Base-by-base conservation (phyloP, 2,113 vertebrate species). In the Carettochelys insculpta region DNA sequence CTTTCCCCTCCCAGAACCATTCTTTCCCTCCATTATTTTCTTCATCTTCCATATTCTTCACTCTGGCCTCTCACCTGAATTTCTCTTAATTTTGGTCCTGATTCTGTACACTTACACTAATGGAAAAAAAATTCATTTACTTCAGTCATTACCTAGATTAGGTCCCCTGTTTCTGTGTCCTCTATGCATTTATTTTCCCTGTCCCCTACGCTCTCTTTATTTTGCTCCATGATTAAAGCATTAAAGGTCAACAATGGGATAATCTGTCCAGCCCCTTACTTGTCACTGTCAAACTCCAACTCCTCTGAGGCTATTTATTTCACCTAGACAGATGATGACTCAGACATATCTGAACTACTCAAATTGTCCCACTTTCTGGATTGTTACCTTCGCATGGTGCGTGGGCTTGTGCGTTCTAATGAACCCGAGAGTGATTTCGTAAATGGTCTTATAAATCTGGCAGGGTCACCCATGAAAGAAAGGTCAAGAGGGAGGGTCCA, bases 121-220 rank as follows among this genome's bases (percentile, higher is more conserved):
- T 7, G 2, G 9, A 68, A 81, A 91, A n/a, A 91, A 84, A 17
- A 71, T 10, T 22, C 0, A 0, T 5, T 92, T 53, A 45, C 19
- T 93, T 94, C 56, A 71, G 17, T 48, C 71, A 80, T 95, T 73
- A n/a, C n/a, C 90, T 89, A 89, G 43, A 78, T 11, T 8, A 86
- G 84, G 86, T 71, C 65, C 10, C 5, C 19, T 38, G 19, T 38
- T 16, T 19, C 4, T 86, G 54, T 7, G 10, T 80, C 84, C 19
- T 85, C 22, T 41, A 41, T 11, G 10, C 22, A 11, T 71, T 71
- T 71, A 19, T 68, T 68, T 71, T 41, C 10, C 14, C 56, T 58
- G 13, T 58, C 31, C 20, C 41, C n/a, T 71, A 38, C 41, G 65
- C 38, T 79, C 73, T 77, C 94, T 96, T 76, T 56, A 77, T 43